Conservation (phyloP, 2,113 vertebrate genomes). For the Phainopepla nitens region DNA sequence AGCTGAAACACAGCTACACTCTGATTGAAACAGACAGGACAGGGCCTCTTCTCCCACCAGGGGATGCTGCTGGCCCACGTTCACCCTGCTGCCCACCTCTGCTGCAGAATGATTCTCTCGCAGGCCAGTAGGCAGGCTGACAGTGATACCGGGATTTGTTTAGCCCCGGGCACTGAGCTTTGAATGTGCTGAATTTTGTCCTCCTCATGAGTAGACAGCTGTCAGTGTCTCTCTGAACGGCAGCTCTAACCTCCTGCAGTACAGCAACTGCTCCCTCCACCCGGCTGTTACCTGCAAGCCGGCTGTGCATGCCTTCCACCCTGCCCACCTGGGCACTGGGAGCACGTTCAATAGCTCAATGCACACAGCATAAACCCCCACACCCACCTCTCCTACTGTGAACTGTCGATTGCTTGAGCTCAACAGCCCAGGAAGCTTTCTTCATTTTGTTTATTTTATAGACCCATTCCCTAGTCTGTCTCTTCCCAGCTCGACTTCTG, state of each 20-base stretch:
- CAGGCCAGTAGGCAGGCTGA: accelerated
- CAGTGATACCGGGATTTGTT: background rate
- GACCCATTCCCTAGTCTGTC: background rate
- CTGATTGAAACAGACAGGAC: background rate
- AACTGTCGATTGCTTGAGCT: accelerated
- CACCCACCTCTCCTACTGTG: background rate
- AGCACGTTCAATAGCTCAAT: background rate
- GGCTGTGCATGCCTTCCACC: accelerated
- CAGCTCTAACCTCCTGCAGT: background rate
- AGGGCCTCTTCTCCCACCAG: background rate
- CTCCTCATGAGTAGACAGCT: background rate
- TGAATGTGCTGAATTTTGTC: background rate
- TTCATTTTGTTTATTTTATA: background rate
- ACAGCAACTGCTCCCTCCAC: background rate
- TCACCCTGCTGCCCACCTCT: too few relatives aligned
- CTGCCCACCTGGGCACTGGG: background rate
- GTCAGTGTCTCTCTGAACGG: background rate
- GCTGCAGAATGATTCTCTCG: accelerated
- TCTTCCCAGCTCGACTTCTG: background rate
- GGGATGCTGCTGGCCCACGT: accelerated
- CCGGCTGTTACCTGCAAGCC: background rate
- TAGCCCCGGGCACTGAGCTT: background rate
- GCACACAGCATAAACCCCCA: background rate
- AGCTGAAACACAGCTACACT: background rate
- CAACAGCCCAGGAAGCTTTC: background rate